Evolutionary conservation across 2,113 vertebrate species (phyloP), one percentile per base, ranked within the genome.

Genomic region (Vulpes ferrilata): DNA sequence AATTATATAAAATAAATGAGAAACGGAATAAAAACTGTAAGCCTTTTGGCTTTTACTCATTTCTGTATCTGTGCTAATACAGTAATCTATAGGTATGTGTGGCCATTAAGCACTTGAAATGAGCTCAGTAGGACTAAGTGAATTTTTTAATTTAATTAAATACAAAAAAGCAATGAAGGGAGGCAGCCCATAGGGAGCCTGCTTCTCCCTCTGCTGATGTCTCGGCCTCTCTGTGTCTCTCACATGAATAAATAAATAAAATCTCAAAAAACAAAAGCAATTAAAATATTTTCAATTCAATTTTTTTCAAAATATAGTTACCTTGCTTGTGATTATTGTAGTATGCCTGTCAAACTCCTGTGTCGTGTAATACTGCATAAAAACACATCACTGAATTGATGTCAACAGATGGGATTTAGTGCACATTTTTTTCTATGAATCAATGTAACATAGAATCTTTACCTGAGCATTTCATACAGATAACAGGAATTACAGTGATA

Each of bases 381-480:
- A 87, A 94, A 94, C 23, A 57, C 11, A 73, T 65, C 65, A 86
- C 15, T 85, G 17, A 83, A 30, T 93, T 27, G 27, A 8, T 86
- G 32, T 80, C 51, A 80, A 25, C 55, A 93, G 55, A 69, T 62
- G 22, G 38, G 38, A 81, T 79, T 95, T 51, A 90, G 35, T 60
- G 9, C 51, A 93, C 90, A 67, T 27, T 83, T 92, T 82, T 92
- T 90, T 57, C 51, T 55, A 32, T 60, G 27, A 95, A 53, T 53
- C 57, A 5, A 51, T 62, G 38, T 43, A 74, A 74, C 30, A 17
- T 55, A 60, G 43, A 25, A 35, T 90, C 48, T 93, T 73, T 78
- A 65, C 53, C 22, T 88, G 30, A 96, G 43, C 67, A 79, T 90
- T 93, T 95, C 60, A 76, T 67, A 69, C n/a, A 87, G 74, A 87